Evolutionary conservation across 2,888 invertebrate species (phyloP).

Genomic region (Parnassius smintheus): DNA sequence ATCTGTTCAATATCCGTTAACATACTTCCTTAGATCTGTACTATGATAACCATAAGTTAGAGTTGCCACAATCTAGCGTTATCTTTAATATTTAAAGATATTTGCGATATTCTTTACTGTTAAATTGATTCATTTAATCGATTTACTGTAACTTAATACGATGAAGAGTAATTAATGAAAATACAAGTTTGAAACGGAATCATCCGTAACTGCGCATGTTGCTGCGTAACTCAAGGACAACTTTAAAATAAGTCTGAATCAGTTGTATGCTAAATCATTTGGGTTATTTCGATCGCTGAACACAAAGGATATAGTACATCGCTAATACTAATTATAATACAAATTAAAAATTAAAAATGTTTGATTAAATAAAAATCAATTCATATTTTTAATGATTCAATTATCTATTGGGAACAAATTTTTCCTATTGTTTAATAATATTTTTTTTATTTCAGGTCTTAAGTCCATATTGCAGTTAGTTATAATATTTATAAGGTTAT

Average conservation of each 20-base stretch:
- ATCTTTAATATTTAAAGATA: background rate
- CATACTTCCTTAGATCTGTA: background rate
- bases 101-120: too few relatives aligned
- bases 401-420: too few relatives aligned
- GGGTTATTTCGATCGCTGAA: conserved; percentile 25
- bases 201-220: background rate
- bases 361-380: too few relatives aligned
- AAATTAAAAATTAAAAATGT: too few relatives aligned
- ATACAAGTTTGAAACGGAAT: conserved; percentile 8
- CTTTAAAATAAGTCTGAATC: conserved; percentile 30
- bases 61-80: background rate
- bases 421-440: too few relatives aligned
- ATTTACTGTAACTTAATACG: conserved; percentile 6
- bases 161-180: conserved; percentile 9
- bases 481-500: too few relatives aligned
- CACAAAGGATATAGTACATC: background rate
- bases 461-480: too few relatives aligned
- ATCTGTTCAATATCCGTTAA: background rate
- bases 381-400: too few relatives aligned
- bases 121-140: background rate
- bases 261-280: conserved; percentile 23
- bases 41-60: background rate
- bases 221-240: conserved; percentile 24
- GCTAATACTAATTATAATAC: too few relatives aligned
- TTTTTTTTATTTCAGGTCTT: too few relatives aligned